These are phyloP conservation scores for Pterophyllum scalare DNA, from an alignment of 2,113 vertebrate species.

Conservation along the genomic window DNA sequence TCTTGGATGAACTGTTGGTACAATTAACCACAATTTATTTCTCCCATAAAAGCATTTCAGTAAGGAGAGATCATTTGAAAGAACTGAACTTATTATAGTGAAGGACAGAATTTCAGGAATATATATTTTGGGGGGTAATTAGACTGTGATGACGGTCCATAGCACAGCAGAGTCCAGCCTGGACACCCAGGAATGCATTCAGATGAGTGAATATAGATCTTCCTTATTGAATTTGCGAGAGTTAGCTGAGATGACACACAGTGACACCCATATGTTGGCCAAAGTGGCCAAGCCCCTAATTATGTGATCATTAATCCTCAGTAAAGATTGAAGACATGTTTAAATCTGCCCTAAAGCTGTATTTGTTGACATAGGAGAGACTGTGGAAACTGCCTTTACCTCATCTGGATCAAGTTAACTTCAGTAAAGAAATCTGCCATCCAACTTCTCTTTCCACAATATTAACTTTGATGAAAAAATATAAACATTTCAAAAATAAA, in stretches of 20 bases:
- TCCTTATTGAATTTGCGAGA: not conserved
- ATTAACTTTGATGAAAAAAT: not conserved
- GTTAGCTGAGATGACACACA: not conserved
- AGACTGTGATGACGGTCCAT: accelerated
- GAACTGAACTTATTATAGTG: not conserved
- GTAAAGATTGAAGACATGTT: not conserved
- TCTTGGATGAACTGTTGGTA: not conserved
- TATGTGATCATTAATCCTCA: not conserved
- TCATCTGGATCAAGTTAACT: not conserved
- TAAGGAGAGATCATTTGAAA: not conserved
- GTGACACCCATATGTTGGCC: not conserved
- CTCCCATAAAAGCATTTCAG: not conserved
- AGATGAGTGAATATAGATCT: not conserved
- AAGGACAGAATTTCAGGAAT: not conserved
- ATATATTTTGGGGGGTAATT: not conserved
- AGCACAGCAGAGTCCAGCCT: not conserved
- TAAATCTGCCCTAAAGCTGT: not conserved
- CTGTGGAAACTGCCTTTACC: not conserved
- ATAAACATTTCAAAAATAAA: not conserved
- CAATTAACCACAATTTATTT: not conserved
- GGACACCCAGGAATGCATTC: not conserved
- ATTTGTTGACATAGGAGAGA: not conserved
- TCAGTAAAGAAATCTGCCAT: not conserved
- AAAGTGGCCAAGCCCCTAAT: not conserved
- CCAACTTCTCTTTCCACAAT: not conserved